Percentiles rank a stretch among this genome's conserved stretches.
These are phyloP conservation scores for Pangasianodon hypophthalmus DNA, from an alignment of 2,113 vertebrate genomes.

Conservation along the genomic window DNA sequence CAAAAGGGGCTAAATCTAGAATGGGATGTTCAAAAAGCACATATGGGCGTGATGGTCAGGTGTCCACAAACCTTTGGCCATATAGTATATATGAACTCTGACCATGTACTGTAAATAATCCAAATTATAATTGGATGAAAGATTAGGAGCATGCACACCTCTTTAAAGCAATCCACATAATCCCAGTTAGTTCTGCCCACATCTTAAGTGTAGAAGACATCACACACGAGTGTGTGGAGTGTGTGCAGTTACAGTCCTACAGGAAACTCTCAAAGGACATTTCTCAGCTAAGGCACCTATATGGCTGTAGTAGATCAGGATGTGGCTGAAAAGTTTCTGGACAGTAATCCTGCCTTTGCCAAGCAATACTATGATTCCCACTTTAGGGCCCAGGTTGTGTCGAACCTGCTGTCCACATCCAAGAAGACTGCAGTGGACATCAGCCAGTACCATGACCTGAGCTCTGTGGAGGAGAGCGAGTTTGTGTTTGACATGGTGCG, in stretches of 20 bases:
- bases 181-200: constrained; percentile 39
- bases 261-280: constrained; percentile 40
- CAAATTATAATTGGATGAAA: constrained; percentile 33
- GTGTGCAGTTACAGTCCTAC: neutral
- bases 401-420: constrained; percentile 73
- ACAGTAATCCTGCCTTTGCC: constrained; percentile 81
- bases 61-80: neutral
- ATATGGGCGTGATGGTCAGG: neutral
- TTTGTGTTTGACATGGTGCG: constrained; percentile 84
- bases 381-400: constrained; percentile 77
- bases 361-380: constrained; percentile 79
- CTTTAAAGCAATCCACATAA: constrained; percentile 54
- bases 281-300: constrained; percentile 36
- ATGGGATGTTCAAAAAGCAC: neutral
- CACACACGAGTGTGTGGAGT: constrained; percentile 1
- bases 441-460: constrained; percentile 69
- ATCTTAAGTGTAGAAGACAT: constrained; percentile 1
- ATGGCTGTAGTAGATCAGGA: constrained; percentile 72
- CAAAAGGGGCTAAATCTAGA: neutral
- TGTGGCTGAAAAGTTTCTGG: constrained; percentile 83
- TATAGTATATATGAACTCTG: no score
- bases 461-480: constrained; percentile 82
- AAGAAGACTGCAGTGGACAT: constrained; percentile 69
- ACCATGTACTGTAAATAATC: constrained; percentile 13
- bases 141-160: constrained; percentile 45